Conservation (phyloP, 2,797 vertebrate genomes). For the Gymnocypris eckloni region DNA sequence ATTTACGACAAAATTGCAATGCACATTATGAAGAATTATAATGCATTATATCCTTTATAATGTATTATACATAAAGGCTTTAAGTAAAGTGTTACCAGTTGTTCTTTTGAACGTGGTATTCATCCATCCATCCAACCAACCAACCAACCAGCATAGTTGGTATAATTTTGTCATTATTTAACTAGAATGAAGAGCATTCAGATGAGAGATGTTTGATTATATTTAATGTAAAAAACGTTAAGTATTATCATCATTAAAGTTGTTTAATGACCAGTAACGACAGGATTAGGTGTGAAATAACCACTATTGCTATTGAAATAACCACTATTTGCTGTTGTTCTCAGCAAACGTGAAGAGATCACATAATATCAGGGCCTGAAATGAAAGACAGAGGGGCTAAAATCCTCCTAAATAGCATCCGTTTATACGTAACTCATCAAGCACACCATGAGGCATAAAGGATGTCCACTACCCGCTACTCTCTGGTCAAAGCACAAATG, state of each 20-base stretch:
- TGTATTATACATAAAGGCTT: no score
- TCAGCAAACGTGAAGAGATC: background rate
- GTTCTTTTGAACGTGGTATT: background rate
- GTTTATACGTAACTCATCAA: background rate
- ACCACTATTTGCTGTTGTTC: background rate
- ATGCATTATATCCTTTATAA: no score
- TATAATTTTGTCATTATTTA: background rate
- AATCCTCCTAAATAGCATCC: background rate
- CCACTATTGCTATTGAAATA: no score
- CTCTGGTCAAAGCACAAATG: background rate
- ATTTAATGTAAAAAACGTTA: background rate
- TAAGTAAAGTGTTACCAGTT: no score
- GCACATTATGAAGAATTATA: no score
- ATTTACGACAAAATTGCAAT: no score
- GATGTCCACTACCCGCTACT: background rate
- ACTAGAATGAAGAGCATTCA: background rate
- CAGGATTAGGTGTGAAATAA: background rate
- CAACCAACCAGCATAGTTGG: background rate
- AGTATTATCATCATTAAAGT: background rate
- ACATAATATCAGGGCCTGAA: background rate
- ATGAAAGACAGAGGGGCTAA: background rate
- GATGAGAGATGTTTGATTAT: background rate
- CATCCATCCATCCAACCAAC: background rate
- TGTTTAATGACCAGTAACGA: background rate
- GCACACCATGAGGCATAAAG: constrained; percentile 25